Percentiles rank a stretch among this genome's conserved stretches.
phyloP scores from a whole-genome alignment of 2,797 vertebrate species.

The Alcedo quadribrachys region DNA sequence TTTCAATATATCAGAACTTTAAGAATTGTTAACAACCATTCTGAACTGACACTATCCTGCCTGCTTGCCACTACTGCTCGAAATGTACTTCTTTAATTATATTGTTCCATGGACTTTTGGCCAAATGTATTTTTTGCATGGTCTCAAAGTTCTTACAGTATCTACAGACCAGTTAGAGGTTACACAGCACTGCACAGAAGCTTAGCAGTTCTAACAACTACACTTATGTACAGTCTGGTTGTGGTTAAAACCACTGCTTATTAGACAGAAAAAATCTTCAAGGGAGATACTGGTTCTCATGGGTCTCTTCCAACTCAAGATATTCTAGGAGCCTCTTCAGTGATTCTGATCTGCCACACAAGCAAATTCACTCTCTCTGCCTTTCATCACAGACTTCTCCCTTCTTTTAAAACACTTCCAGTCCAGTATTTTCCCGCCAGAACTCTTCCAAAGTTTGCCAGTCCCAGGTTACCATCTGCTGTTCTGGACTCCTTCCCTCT shows the following conservation, averaged over 20 bases:
- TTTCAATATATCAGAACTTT: background rate
- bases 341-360: background rate
- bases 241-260: background rate
- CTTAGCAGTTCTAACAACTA: background rate
- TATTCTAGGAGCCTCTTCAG: background rate
- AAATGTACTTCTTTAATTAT: background rate
- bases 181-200: background rate
- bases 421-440: background rate
- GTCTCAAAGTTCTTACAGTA: background rate
- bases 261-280: background rate
- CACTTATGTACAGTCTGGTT: background rate
- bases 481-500: constrained; percentile 17
- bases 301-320: background rate
- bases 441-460: background rate
- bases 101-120: background rate
- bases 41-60: background rate
- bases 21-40: background rate
- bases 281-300: background rate
- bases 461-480: constrained; percentile 26
- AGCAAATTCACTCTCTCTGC: background rate
- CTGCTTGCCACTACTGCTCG: background rate
- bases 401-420: background rate
- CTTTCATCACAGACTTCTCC: background rate
- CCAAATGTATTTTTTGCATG: background rate
- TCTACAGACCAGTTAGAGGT: background rate